Base-by-base conservation (phyloP, 2,113 vertebrate genomes). In the Acanthochromis polyacanthus region DNA sequence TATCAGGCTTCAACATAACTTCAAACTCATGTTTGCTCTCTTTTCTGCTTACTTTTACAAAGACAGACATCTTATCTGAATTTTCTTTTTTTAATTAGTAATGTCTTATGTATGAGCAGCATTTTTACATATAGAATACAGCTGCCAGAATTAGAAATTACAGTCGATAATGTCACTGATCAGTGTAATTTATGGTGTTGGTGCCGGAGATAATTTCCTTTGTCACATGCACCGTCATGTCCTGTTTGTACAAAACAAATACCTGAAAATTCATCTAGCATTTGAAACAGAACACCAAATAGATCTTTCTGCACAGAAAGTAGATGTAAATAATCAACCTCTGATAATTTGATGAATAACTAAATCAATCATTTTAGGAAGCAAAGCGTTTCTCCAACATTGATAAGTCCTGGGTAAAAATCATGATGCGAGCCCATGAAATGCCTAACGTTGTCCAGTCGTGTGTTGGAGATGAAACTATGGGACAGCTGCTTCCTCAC, bases 321-420 rank as follows among this genome's bases (percentile, higher is more conserved):
- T 46, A 45, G 63, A 46, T 62, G 0, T 0, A 68, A 51, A 46
- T 15, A 45, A 17, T 55, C 4, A 58, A 11, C 14, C 15, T 20
- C 40, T 58, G 22, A 64, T 51, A 19, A 1, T 57, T 19, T 20
- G 19, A 51, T 83, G 1, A 36, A n/a, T 51, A 1, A 80, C 25
- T 3, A 3, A 32, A 14, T 61, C 1, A 5, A 38, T 16, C 36
- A n/a, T 20, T 78, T 45, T 48, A 99, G 98, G 98, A 99, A 90
- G 96, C 97, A 23, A 99, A 99, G 61, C 94, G 97, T 69, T 99
- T 99, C 90, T 97, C 97, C 30, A 99, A 97, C 81, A 99, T 99
- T 22, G 98, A 99, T 91, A 99, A 99, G 85, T 97, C 97, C 1
- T 99, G 98, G 98, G 96, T 98, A 78, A 99, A 96, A 93, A 98